Percentiles rank a stretch among this genome's conserved stretches.
Evolutionary conservation across 2,888 invertebrate genomes (phyloP).

Genomic region (Mystacides longicornis): DNA sequence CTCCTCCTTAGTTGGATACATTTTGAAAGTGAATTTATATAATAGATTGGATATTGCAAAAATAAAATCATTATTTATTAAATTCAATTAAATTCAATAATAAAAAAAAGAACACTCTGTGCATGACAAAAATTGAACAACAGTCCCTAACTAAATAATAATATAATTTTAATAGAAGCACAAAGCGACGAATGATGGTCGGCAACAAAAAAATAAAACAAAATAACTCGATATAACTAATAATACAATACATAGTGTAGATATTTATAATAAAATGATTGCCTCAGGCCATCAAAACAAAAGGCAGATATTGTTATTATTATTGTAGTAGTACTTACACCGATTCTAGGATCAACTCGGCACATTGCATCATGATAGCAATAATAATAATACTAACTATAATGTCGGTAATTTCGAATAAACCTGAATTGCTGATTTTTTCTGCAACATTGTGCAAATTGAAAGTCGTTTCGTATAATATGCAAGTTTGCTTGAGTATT

Average conservation of each 20-base stretch:
- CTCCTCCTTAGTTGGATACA: too few relatives aligned
- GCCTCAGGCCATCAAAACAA: neutral
- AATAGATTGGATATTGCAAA: too few relatives aligned
- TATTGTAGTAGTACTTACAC: too few relatives aligned
- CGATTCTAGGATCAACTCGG: neutral
- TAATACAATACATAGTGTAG: neutral
- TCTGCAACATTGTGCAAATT: neutral
- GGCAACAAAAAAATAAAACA: conserved; percentile 1
- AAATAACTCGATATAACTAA: neutral
- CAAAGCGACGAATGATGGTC: conserved; percentile 2
- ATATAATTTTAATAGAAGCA: conserved; percentile 2
- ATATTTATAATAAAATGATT: neutral
- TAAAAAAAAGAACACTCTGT: neutral
- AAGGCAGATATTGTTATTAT: neutral
- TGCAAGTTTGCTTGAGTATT: too few relatives aligned
- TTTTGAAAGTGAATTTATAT: too few relatives aligned
- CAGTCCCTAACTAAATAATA: neutral
- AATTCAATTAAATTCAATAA: too few relatives aligned
- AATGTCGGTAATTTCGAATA: neutral
- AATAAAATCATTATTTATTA: too few relatives aligned
- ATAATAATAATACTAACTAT: neutral
- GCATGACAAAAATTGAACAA: neutral
- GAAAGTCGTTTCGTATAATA: neutral
- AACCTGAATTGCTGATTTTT: neutral
- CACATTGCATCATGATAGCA: too few relatives aligned